Percentiles rank a stretch among this genome's conserved stretches.
Conservation (phyloP, 2,888 invertebrate species). For the Julus scanicus region DNA sequence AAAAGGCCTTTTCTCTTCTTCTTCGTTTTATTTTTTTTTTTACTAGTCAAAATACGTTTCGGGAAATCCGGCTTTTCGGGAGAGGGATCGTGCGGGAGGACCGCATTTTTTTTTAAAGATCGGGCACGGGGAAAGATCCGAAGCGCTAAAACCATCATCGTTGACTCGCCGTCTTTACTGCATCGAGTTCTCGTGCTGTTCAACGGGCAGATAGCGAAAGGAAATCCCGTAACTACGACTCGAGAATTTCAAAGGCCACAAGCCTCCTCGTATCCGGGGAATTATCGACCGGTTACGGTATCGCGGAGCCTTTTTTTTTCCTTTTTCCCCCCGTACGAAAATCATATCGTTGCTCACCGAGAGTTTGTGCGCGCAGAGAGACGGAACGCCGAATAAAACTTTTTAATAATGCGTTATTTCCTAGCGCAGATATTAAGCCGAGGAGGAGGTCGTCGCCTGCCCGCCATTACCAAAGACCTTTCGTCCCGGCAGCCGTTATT, state of each 20-base stretch:
- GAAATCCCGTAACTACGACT: no score
- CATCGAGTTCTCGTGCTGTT: no score
- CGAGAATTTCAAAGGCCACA: no score
- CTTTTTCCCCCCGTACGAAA: background rate
- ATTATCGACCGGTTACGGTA: no score
- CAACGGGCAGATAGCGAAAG: no score
- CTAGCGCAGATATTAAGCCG: background rate
- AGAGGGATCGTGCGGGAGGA: background rate
- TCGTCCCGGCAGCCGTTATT: background rate
- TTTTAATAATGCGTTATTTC: background rate
- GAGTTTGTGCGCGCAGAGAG: no score
- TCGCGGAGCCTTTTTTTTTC: no score
- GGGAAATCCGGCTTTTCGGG: background rate
- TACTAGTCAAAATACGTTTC: background rate
- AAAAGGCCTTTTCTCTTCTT: background rate
- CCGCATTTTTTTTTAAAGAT: background rate
- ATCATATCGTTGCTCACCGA: background rate
- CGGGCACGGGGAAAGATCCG: no score
- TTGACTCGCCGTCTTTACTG: no score
- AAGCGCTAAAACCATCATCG: no score
- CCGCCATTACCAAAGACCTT: conserved; percentile 3
- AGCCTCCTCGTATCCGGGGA: no score
- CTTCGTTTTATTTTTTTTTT: background rate
- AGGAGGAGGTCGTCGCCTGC: background rate
- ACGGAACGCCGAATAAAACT: no score